Percentiles rank a stretch among this genome's conserved stretches.
These are phyloP conservation scores for Acanthococcus lagerstroemiae DNA, from an alignment of 2,888 invertebrate genomes.

Conservation along the genomic window DNA sequence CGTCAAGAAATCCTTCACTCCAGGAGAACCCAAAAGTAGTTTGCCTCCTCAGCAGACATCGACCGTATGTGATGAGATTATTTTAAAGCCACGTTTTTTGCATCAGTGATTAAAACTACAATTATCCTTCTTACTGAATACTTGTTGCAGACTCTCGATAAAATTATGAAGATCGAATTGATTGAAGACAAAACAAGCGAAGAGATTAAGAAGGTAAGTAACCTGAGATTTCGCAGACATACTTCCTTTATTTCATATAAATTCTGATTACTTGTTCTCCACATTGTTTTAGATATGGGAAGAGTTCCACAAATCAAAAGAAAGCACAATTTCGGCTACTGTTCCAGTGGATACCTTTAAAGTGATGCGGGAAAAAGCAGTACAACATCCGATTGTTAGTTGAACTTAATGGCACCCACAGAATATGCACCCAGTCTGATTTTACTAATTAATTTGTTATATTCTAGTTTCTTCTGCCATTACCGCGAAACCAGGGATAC, in stretches of 20 bases:
- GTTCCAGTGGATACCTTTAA: conserved; percentile 54
- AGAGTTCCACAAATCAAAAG: conserved; percentile 66
- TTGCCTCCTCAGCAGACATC: conserved; percentile 34
- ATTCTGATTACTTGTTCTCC: background rate
- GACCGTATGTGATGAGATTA: background rate
- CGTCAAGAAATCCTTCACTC: background rate
- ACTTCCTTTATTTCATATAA: background rate
- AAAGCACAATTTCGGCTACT: conserved; percentile 58
- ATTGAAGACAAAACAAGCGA: conserved; percentile 57
- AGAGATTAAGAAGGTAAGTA: conserved; percentile 50
- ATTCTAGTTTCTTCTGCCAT: conserved; percentile 58
- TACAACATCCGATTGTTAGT: conserved; percentile 48
- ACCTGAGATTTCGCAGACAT: background rate
- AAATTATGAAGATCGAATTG: conserved; percentile 68
- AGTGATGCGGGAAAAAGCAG: conserved; percentile 49
- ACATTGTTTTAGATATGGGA: conserved; percentile 71
- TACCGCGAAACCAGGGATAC: conserved; percentile 72
- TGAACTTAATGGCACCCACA: background rate
- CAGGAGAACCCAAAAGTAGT: conserved; percentile 42
- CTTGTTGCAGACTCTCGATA: conserved; percentile 44
- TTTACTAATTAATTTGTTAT: background rate
- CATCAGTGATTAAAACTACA: too few species aligned
- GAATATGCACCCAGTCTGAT: background rate
- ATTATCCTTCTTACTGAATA: background rate
- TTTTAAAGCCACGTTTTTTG: too few species aligned